Evolutionary conservation across 2,888 invertebrate species (phyloP), one percentile per base, ranked within the genome.

Genomic region (Epinotia demarniana): DNA sequence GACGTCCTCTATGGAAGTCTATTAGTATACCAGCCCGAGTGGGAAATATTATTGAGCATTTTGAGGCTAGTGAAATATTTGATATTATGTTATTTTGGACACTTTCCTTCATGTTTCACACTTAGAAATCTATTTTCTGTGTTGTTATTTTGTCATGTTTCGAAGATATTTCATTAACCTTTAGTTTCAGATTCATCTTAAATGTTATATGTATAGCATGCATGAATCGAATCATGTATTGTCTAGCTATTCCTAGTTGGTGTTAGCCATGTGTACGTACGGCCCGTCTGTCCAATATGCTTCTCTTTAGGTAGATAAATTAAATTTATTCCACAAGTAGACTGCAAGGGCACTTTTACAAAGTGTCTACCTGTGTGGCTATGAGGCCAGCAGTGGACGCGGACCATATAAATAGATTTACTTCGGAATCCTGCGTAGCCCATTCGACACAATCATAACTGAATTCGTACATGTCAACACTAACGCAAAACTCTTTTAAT

Each of bases 1-100:
- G 69, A 69, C 60, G 60, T 69, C 60, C 69, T 69, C n/a, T 69
- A 62, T 66, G 46, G 46, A 72, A 77, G 69, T 75, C 33, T 46
- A n/a, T 19, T 69, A 16, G 27, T 60, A 33, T 4, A n/a, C 61
- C 33, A 27, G 61, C 60, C 23, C 60, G 69, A 69, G 12, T 69
- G 23, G 18, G 23, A 39, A 13, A 43, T 27, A 27, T n/a, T 61
- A 27, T 6, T 33, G 55, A 55, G 9, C 18, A 33, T 61, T 13
- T 46, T 19, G 58, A 69, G 69, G 69, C 69, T 69, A 49, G 69
- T 69, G 69, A 69, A 60, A 69, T 69, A 69, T 60, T 46, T 43
- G n/a, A 46, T 58, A 18, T 60, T 13, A 23, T 11, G 67, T 58
- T 39, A 39, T 39, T 39, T 49, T 4, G 2, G 46, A 43, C 46